Percentiles rank a stretch among this genome's conserved stretches.
Evolutionary conservation across 2,888 invertebrate genomes (phyloP).

Genomic region (Pocota personata): DNA sequence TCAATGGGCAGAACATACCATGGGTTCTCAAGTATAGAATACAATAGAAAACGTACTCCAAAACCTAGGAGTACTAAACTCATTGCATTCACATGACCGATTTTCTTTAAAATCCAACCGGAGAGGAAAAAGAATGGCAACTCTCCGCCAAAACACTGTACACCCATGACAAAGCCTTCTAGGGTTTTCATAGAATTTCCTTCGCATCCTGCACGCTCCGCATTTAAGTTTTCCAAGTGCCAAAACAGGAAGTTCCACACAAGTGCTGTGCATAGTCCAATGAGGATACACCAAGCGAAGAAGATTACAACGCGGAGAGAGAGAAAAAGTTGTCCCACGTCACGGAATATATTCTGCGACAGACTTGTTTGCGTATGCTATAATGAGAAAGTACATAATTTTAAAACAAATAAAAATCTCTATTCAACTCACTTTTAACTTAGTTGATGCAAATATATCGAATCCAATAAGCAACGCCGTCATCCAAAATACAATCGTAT

Average conservation of each 20-base stretch:
- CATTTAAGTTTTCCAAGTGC: conserved; percentile 90
- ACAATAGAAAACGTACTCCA: conserved; percentile 91
- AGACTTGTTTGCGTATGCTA: conserved; percentile 87
- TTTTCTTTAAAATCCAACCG: conserved; percentile 88
- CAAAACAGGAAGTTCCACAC: conserved; percentile 95
- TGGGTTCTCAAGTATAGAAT: conserved; percentile 90
- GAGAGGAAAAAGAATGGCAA: conserved; percentile 94
- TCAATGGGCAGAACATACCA: conserved; percentile 95
- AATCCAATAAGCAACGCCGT: conserved; percentile 87
- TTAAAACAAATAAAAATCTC: background rate
- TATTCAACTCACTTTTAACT: conserved; percentile 84
- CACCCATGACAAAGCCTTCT: conserved; percentile 89
- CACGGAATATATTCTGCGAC: conserved; percentile 87
- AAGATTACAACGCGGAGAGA: conserved; percentile 89
- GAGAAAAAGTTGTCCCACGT: conserved; percentile 87
- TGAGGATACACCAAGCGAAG: conserved; percentile 90
- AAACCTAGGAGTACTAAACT: conserved; percentile 91
- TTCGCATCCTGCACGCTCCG: conserved; percentile 80
- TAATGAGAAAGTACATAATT: conserved; percentile 70
- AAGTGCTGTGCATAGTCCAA: conserved; percentile 92
- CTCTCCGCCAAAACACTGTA: conserved; percentile 93
- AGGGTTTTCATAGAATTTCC: conserved; percentile 87
- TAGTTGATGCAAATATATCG: conserved; percentile 87
- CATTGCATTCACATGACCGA: conserved; percentile 93
- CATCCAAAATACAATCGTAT: conserved; percentile 91